phyloP scores from a whole-genome alignment of 2,113 vertebrate species.

The Brachypodius melanocephalos region DNA sequence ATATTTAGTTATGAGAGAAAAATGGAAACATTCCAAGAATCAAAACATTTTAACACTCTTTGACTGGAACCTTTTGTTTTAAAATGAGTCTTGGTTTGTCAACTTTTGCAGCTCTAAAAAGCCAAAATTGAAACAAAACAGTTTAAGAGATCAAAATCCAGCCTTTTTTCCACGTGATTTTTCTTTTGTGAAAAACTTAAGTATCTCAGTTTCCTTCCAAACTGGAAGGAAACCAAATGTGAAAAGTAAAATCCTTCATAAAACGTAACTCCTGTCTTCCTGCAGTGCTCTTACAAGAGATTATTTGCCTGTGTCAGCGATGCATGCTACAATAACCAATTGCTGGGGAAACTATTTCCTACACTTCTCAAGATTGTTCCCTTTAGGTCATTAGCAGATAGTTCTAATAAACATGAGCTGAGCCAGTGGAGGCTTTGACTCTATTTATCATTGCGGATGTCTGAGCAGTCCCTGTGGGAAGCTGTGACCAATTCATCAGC shows the following conservation, averaged over 20 bases:
- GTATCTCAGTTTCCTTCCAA: slow-evolving; percentile 32
- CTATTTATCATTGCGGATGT: slow-evolving; percentile 29
- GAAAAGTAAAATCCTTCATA: slow-evolving; percentile 45
- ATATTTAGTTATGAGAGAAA: not conserved
- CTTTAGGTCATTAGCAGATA: slow-evolving; percentile 63
- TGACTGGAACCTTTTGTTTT: slow-evolving; percentile 25
- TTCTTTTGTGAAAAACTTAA: slow-evolving; percentile 46
- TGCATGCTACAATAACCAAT: slow-evolving; percentile 12
- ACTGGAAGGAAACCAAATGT: slow-evolving; percentile 38
- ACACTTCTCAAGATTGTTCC: slow-evolving; percentile 22
- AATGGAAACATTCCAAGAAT: not conserved
- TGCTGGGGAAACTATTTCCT: slow-evolving; percentile 32
- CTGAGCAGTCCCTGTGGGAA: slow-evolving; percentile 36
- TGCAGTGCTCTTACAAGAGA: slow-evolving; percentile 1
- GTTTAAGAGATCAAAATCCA: not conserved
- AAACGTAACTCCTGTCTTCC: slow-evolving; percentile 22
- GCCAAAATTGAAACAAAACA: not conserved
- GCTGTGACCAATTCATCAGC: slow-evolving; percentile 6
- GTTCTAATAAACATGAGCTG: slow-evolving; percentile 55
- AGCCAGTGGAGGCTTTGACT: slow-evolving; percentile 47
- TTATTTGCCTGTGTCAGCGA: not conserved
- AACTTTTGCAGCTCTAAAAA: not conserved
- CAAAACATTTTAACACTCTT: not conserved
- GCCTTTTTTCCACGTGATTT: not conserved
- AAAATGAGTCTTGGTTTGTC: not conserved